These are phyloP conservation scores for Stichopus chloronotus DNA, from an alignment of 35 echinoderm and acorn worm genomes.

Conservation along the genomic window DNA sequence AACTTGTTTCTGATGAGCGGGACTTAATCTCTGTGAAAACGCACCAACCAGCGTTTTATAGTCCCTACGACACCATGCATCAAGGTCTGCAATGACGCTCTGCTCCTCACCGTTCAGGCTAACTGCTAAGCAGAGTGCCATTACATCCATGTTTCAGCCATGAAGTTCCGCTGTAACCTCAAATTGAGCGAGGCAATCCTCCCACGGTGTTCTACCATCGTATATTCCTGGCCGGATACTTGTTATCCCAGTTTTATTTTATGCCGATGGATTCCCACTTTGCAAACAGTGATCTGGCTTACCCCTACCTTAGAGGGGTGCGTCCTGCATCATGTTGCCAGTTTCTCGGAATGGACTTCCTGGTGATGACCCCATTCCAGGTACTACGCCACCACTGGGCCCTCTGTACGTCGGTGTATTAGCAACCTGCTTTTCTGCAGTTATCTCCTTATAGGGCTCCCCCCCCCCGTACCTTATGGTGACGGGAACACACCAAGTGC, in stretches of 20 bases:
- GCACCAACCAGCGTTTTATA: constrained; percentile 12
- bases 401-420: no score
- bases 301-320: no score
- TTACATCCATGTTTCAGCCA: background rate
- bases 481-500: background rate
- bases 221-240: background rate
- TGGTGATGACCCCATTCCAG: no score
- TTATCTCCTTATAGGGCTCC: background rate
- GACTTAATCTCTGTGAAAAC: constrained; percentile 10
- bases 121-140: constrained; percentile 30
- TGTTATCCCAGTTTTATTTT: no score
- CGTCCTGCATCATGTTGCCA: no score
- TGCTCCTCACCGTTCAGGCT: constrained; percentile 32
- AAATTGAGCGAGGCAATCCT: constrained; percentile 30
- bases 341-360: no score
- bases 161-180: constrained; percentile 27
- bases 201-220: constrained; percentile 49
- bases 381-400: no score
- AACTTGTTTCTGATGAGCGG: constrained; percentile 29
- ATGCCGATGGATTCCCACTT: no score
- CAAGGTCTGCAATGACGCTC: constrained; percentile 31
- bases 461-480: background rate
- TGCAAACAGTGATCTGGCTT: no score
- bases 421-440: no score
- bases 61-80: background rate